Percentiles rank a stretch among this genome's conserved stretches.
Evolutionary conservation across 2,888 invertebrate species (phyloP).

Genomic region (Priocnemis perturbator): DNA sequence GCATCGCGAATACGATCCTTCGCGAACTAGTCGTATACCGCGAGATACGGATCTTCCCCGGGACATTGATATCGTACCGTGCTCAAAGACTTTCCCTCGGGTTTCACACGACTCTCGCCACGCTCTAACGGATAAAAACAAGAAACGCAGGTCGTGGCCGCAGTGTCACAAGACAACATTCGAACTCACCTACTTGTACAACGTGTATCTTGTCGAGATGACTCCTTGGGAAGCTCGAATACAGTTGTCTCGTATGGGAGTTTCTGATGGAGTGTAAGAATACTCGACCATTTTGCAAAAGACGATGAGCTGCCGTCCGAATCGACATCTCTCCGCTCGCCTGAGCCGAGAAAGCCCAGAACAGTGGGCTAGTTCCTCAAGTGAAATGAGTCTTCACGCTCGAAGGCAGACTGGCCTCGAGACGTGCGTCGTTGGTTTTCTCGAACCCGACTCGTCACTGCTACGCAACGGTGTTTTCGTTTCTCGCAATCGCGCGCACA

Average conservation of each 20-base stretch:
- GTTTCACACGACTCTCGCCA: no score
- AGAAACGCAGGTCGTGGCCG: no score
- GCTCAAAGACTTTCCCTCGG: no score
- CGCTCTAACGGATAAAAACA: no score
- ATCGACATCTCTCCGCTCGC: slow-evolving; percentile 70
- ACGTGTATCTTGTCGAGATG: slow-evolving; percentile 72
- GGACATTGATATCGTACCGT: no score
- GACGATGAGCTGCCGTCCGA: slow-evolving; percentile 64
- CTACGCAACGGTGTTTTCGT: not conserved
- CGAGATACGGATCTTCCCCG: no score
- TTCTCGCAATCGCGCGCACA: not conserved
- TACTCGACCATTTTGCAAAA: slow-evolving; percentile 71
- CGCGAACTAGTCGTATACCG: no score
- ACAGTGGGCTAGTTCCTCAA: slow-evolving; percentile 33
- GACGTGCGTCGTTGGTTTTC: slow-evolving; percentile 19
- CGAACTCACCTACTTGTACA: slow-evolving; percentile 68
- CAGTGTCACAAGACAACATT: no score
- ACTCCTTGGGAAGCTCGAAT: slow-evolving; percentile 55
- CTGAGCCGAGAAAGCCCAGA: slow-evolving; percentile 65
- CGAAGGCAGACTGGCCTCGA: slow-evolving; percentile 13
- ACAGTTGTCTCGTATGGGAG: slow-evolving; percentile 50
- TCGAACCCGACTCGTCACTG: no score
- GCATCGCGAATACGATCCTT: no score
- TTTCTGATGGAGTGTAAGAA: slow-evolving; percentile 64
- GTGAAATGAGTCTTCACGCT: slow-evolving; percentile 27